Evolutionary conservation across 2,113 vertebrate genomes (phyloP), one percentile per base, ranked within the genome.

Genomic region (Prinia subflava): DNA sequence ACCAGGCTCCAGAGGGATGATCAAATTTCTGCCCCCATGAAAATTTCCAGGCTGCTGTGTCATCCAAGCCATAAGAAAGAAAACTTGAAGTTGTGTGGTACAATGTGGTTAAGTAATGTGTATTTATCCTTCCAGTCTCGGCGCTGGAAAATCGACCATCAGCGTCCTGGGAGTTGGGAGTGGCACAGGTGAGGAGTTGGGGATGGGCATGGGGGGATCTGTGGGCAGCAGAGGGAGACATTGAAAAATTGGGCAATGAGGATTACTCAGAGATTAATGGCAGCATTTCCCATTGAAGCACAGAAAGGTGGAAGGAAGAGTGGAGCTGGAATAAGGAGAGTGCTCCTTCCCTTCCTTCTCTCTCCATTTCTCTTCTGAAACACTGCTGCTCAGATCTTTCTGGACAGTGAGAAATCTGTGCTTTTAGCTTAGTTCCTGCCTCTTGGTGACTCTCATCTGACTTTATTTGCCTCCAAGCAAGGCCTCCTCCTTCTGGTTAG

Each of bases 81-180:
- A 76, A 79, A 13, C 16, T 10, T 18, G 16, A 21, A 73, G 17
- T 28, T 2, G 0, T 56, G n/a, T 44, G 57, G 22, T 20, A 4
- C 3, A 3, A 10, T 14, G 41, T 30, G 39, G 17, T 56, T 77
- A 12, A 95, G 14, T 46, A 41, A 69, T 2, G 7, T 42, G 30
- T 19, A 1, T 60, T 83, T 95, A 4, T 94, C 22, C 18, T 96
- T 97, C 82, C 95, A 99, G 98, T 39, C 85, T 99, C 2, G 98
- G 98, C 92, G 15, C 94, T 28, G 98, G 98, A 91, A 98, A 97
- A 92, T 88, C 97, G 0, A 96, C 96, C 59, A 90, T 99, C 52
- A 98, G 90, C 67, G 95, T 99, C n/a, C 97, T 99, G 79, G 98
- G 98, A 88, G 98, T 99, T 67, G 98, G 98, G 96, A 98, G 98